Evolutionary conservation across 2,113 vertebrate species (phyloP).

Genomic region (Rhinopomastus cyanomelas): DNA sequence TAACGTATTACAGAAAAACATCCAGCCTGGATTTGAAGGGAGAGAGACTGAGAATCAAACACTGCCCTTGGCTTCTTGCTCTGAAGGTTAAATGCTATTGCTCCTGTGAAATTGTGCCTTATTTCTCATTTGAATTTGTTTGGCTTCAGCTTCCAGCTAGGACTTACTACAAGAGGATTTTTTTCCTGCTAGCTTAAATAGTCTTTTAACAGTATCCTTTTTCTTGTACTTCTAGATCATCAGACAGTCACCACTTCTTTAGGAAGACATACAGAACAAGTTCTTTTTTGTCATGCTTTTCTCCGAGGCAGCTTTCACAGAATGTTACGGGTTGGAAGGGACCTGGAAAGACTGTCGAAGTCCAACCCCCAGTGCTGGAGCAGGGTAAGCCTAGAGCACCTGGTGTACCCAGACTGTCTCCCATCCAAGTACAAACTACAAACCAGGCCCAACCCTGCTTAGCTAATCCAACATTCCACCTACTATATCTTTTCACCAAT

Average conservation of each 20-base stretch:
- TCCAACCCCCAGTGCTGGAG: too few relatives aligned
- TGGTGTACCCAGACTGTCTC: too few relatives aligned
- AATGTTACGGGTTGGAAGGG: too few relatives aligned
- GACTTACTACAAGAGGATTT: neutral
- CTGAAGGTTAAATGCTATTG: constrained; percentile 27
- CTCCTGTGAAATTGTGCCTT: neutral
- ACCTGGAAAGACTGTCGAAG: too few relatives aligned
- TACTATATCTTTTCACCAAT: too few relatives aligned
- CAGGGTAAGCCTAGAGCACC: too few relatives aligned
- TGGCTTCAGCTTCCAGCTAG: constrained; percentile 1
- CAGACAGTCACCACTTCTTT: neutral
- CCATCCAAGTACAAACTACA: too few relatives aligned
- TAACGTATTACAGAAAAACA: constrained; percentile 8
- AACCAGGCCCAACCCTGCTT: too few relatives aligned
- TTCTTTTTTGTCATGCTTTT: neutral
- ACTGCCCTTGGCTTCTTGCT: constrained; percentile 16
- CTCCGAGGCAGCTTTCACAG: neutral
- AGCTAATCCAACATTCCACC: too few relatives aligned
- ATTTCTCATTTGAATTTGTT: constrained; percentile 21
- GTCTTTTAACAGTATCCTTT: neutral
- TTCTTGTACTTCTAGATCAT: neutral
- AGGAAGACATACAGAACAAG: neutral
- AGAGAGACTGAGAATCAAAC: neutral
- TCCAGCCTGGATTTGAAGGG: constrained; percentile 2
- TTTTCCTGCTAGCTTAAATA: neutral